phyloP scores from a whole-genome alignment of 1,140 invertebrate genomes.

The Piezodorus guildinii region DNA sequence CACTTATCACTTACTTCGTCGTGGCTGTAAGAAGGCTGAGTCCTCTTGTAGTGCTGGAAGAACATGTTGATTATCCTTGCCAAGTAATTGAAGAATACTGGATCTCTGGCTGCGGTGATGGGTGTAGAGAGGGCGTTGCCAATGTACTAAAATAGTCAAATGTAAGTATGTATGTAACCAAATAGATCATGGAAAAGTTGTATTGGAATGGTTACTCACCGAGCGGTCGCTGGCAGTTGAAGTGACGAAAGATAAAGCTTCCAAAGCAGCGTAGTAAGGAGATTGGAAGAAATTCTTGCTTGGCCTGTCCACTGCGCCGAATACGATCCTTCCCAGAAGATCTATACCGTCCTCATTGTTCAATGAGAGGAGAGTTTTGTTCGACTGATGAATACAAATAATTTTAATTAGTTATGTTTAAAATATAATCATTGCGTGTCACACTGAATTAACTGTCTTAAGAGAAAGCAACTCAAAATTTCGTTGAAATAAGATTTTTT shows the following conservation, averaged over 20 bases:
- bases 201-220: slow-evolving; percentile 8
- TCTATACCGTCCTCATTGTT: slow-evolving; percentile 16
- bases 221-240: slow-evolving; percentile 35
- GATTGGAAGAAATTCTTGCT: slow-evolving; percentile 38
- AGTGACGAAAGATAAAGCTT: slow-evolving; percentile 36
- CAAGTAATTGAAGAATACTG: slow-evolving; percentile 40
- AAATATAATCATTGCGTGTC: too few relatives aligned
- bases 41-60: slow-evolving; percentile 38
- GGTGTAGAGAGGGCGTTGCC: slow-evolving; percentile 39
- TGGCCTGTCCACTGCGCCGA: slow-evolving; percentile 6
- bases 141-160: slow-evolving; percentile 28
- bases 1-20: slow-evolving; percentile 34
- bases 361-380: slow-evolving; percentile 27
- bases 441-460: too few relatives aligned
- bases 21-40: slow-evolving; percentile 43
- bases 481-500: too few relatives aligned
- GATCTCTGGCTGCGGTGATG: slow-evolving; percentile 38
- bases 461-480: too few relatives aligned
- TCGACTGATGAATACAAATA: slow-evolving; percentile 34
- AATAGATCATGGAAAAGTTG: too few relatives aligned
- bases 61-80: slow-evolving; percentile 41
- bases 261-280: slow-evolving; percentile 37
- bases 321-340: slow-evolving; percentile 6
- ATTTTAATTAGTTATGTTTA: too few relatives aligned
- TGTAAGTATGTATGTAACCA: too few relatives aligned